Conservation (phyloP, 2,888 invertebrate genomes). For the Melikaiella ostensackeni region DNA sequence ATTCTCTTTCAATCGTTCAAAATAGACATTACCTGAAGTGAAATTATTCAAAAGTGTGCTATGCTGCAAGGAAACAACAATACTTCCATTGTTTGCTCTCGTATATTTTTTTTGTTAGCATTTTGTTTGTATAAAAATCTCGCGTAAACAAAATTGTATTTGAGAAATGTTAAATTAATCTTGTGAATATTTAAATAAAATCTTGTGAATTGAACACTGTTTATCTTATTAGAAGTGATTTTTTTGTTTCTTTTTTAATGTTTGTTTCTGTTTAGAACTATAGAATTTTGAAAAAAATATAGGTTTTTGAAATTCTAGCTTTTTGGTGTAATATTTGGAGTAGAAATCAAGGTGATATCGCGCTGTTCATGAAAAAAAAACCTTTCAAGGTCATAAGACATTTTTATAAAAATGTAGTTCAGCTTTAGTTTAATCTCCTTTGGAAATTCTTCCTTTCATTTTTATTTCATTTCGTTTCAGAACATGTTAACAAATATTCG, state of each 20-base stretch:
- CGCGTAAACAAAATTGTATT: background rate
- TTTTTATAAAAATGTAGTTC: background rate
- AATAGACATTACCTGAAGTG: background rate
- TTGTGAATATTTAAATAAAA: background rate
- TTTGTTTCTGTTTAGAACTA: background rate
- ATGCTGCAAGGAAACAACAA: background rate
- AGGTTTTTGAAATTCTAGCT: background rate
- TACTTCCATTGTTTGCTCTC: background rate
- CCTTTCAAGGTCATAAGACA: background rate
- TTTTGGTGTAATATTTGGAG: background rate
- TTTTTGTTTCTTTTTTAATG: background rate
- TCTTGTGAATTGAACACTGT: background rate
- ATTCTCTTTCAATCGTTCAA: background rate
- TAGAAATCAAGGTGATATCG: background rate
- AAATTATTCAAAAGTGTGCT: background rate
- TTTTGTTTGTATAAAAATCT: background rate
- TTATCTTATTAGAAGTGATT: background rate
- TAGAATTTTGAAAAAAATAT: background rate
- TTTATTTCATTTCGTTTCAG: too few species aligned
- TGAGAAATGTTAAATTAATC: background rate
- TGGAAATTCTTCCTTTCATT: too few species aligned
- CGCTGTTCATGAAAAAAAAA: background rate
- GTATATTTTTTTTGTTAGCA: background rate
- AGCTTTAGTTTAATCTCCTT: too few species aligned
- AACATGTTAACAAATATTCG: background rate